phyloP scores from a whole-genome alignment of 2,888 invertebrate genomes.

The Trachelus troglodyta region DNA sequence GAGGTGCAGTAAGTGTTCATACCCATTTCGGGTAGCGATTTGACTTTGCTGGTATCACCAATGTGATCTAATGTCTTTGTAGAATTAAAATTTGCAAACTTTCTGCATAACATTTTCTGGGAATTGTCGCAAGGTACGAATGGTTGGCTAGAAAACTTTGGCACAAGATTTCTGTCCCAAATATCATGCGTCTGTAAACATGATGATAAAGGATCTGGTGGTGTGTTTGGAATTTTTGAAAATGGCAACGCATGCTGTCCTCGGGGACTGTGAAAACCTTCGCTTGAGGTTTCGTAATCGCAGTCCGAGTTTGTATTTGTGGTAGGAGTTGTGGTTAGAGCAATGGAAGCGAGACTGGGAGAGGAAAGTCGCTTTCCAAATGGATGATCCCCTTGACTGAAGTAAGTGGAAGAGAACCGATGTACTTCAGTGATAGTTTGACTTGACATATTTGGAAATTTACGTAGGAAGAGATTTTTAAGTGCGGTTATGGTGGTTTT shows the following conservation, averaged over 20 bases:
- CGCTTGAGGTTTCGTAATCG: conserved; percentile 21
- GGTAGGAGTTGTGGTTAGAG: background rate
- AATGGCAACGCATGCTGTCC: background rate
- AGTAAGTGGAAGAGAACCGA: background rate
- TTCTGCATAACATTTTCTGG: background rate
- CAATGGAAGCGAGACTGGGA: background rate
- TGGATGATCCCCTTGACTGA: background rate
- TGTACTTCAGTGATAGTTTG: background rate
- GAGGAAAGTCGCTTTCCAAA: background rate
- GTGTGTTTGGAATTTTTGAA: background rate
- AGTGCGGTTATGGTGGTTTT: background rate
- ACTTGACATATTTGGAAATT: conserved; percentile 4
- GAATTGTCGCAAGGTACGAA: background rate
- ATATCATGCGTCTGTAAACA: background rate
- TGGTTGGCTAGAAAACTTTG: background rate
- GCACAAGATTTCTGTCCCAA: background rate
- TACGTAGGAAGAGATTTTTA: background rate
- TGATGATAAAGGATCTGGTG: background rate
- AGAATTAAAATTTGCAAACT: background rate
- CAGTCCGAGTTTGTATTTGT: conserved; percentile 14
- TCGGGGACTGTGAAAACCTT: conserved; percentile 18
- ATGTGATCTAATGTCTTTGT: background rate
- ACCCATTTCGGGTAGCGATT: background rate
- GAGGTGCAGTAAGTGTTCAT: background rate
- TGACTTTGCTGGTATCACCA: background rate